Percentiles rank a stretch among this genome's conserved stretches.
These are phyloP conservation scores for Chitala chitala DNA, from an alignment of 2,113 vertebrate species.

Conservation along the genomic window DNA sequence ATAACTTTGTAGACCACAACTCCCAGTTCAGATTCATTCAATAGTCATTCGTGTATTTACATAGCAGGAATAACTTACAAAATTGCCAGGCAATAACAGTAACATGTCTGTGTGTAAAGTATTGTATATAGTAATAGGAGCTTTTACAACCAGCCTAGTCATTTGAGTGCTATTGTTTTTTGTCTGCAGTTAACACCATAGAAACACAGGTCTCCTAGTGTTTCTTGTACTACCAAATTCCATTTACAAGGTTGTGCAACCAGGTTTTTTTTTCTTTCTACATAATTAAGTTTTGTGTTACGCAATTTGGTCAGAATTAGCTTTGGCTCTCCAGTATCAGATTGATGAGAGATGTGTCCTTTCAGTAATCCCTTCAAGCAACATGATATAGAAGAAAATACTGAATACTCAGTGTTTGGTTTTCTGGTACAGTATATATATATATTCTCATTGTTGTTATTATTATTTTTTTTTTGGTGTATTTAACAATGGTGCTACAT, in stretches of 20 bases:
- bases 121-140: not conserved
- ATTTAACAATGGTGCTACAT: not conserved
- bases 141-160: not conserved
- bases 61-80: not conserved
- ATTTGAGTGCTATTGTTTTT: not conserved
- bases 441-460: not conserved
- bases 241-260: not conserved
- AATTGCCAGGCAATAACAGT: not conserved
- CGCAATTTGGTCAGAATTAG: constrained; percentile 5
- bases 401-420: not conserved
- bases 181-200: not conserved
- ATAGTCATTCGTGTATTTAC: no score
- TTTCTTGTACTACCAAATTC: not conserved
- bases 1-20: no score
- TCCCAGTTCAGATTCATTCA: no score
- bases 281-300: constrained; percentile 2
- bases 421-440: no score
- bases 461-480: not conserved
- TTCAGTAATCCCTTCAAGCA: not conserved
- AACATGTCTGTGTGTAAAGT: not conserved
- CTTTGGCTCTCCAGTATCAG: not conserved
- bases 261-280: not conserved
- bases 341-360: not conserved
- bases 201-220: not conserved
- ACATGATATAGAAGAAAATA: not conserved